Base-by-base conservation (phyloP, 1,140 invertebrate species). In the Apis florea region DNA sequence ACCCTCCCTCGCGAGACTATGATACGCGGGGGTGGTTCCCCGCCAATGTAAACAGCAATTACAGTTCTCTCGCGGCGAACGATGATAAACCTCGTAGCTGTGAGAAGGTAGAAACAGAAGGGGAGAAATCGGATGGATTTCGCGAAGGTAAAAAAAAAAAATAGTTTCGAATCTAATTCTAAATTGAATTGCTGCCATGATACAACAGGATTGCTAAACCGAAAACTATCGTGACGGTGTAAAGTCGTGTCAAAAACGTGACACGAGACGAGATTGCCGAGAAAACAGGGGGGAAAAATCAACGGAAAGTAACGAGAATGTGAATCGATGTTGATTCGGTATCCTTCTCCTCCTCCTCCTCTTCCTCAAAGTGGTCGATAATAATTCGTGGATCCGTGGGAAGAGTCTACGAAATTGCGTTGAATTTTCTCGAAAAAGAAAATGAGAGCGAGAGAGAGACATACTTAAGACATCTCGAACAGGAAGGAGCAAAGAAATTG, bases 241-340 rank as follows among this genome's bases (percentile, higher is more conserved):
- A 85, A 86, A 85, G 85, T 83, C 61, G 78, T 77, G 84, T 86
- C 85, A 84, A 78, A 84, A 84, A 69, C 83, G 79, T 81, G 77
- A 75, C 79, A 74, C 53, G 61, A 58, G 75, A 70, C 80, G 83
- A 80, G 81, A 88, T 88, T 87, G 79, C 83, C 68, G 71, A 64
- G 81, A 83, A 83, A 72, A 40, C 31, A 40, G 4, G 31, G 5
- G 0, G 82, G 84, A 83, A 79, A 86, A 85, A 86, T 79, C 71
- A 83, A 67, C 40, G 31, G 21, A 77, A 70, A 79, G 49, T 56
- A 83, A 71, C 40, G 73, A 82, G 72, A 81, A 74, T 74, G 47
- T 49, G 71, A 5, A 73, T 61, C 31, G 61, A n/a, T n/a, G 51
- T 53, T 81, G 67, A 81, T 81, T 81, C 26, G 24, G 17, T 53